Evolutionary conservation across 2,888 invertebrate genomes (phyloP).

Genomic region (Caenorhabditis panamensis): DNA sequence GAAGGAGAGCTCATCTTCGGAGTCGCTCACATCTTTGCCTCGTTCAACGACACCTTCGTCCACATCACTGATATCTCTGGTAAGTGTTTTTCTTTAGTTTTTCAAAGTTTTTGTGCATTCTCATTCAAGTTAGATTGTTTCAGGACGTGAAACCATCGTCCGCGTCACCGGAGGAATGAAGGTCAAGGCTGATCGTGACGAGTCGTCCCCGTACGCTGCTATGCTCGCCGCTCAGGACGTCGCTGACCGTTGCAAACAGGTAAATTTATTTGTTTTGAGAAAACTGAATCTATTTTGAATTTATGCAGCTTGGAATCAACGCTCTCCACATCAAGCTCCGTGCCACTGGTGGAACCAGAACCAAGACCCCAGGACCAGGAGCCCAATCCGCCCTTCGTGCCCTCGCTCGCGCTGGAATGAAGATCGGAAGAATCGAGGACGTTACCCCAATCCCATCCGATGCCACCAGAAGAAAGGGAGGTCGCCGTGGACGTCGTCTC

Average conservation of each 20-base stretch:
- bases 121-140: constrained; percentile 9
- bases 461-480: constrained; percentile 99
- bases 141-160: constrained; percentile 84
- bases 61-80: constrained; percentile 99
- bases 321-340: constrained; percentile 98
- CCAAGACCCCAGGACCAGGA: constrained; percentile 87
- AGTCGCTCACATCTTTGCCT: constrained; percentile 99
- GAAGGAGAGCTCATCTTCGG: constrained; percentile 98
- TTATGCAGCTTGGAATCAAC: constrained; percentile 88
- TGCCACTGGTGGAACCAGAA: constrained; percentile 91
- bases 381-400: constrained; percentile 96
- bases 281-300: constrained; percentile 3
- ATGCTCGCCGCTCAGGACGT: constrained; percentile 99
- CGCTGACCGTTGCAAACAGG: constrained; percentile 96
- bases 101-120: too few species aligned
- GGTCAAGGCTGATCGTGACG: constrained; percentile 99
- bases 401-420: constrained; percentile 98
- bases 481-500: constrained; percentile 98
- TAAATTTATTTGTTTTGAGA: constrained; percentile 81
- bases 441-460: constrained; percentile 99
- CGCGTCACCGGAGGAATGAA: constrained; percentile 95
- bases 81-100: constrained; percentile 83
- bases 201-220: constrained; percentile 99
- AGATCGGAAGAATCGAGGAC: constrained; percentile 97
- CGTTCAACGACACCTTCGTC: constrained; percentile 99